Evolutionary conservation across 2,888 invertebrate species (phyloP).

Genomic region (Agrochola lota): DNA sequence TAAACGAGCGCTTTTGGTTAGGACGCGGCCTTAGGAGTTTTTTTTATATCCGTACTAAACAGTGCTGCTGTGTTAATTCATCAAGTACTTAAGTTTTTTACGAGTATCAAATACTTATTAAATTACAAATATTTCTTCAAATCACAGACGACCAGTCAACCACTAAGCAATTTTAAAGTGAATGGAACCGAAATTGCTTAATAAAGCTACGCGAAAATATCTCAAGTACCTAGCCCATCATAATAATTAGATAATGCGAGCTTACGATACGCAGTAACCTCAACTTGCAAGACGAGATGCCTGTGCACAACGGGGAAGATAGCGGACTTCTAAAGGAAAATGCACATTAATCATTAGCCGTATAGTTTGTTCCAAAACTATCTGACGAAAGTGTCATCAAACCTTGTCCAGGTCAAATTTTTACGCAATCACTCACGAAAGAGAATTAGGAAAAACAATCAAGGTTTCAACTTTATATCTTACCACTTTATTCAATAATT

Average conservation of each 20-base stretch:
- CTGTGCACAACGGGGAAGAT: constrained; percentile 66
- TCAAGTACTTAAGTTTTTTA: background rate
- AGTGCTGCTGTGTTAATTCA: background rate
- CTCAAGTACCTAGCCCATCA: constrained; percentile 10
- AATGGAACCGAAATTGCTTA: constrained; percentile 39
- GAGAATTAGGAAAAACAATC: background rate
- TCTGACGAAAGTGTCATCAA: background rate
- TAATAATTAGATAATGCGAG: constrained; percentile 58
- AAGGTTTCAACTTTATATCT: background rate
- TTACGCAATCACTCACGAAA: background rate
- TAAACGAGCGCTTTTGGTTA: background rate
- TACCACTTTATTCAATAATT: background rate
- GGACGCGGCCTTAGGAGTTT: too few relatives aligned
- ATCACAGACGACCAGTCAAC: background rate
- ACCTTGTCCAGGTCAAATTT: background rate
- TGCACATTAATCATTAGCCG: constrained; percentile 31
- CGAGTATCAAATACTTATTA: background rate
- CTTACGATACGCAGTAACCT: constrained; percentile 49
- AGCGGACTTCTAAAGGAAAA: constrained; percentile 59
- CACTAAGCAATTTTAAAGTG: constrained; percentile 21
- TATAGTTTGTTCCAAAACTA: background rate
- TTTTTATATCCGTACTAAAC: background rate
- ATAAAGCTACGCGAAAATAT: constrained; percentile 47
- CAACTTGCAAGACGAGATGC: constrained; percentile 66
- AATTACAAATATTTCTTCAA: background rate